A percentile compares a stretch with the other conserved stretches of the same genome.
phyloP scores from a whole-genome alignment of 1,140 invertebrate genomes.

The Mactra quadrangularis region DNA sequence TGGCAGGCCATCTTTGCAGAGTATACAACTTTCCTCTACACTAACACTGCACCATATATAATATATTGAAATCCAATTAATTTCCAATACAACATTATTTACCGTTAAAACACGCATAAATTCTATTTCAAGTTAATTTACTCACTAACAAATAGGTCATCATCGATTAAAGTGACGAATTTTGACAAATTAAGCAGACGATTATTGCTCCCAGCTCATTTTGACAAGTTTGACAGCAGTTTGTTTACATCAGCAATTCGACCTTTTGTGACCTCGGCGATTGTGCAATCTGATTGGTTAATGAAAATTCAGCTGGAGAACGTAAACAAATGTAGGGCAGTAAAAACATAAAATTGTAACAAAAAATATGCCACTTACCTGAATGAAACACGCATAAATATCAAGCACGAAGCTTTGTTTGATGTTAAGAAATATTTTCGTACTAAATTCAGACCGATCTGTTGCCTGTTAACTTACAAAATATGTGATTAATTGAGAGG shows the following conservation, averaged over 20 bases:
- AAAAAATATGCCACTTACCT: constrained; percentile 34
- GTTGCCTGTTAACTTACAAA: background rate
- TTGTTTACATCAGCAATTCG: constrained; percentile 43
- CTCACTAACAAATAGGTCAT: too few relatives aligned
- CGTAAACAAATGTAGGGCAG: constrained; percentile 47
- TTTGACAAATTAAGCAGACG: too few relatives aligned
- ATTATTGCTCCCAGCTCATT: background rate
- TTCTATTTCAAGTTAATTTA: too few relatives aligned
- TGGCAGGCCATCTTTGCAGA: too few relatives aligned
- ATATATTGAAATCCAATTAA: too few relatives aligned
- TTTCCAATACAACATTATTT: too few relatives aligned
- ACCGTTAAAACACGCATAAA: too few relatives aligned
- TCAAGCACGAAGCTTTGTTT: background rate
- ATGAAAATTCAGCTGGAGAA: constrained; percentile 20
- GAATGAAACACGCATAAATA: constrained; percentile 6
- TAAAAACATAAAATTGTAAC: background rate
- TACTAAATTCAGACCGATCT: constrained; percentile 6
- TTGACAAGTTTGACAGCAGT: constrained; percentile 28
- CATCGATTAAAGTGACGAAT: too few relatives aligned
- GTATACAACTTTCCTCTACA: too few relatives aligned
- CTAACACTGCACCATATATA: too few relatives aligned
- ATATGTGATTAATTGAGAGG: background rate
- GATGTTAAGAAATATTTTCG: background rate
- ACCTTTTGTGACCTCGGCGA: constrained; percentile 14
- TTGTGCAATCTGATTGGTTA: constrained; percentile 12